phyloP scores from a whole-genome alignment of 2,113 vertebrate genomes.

The Atractosteus spatula region DNA sequence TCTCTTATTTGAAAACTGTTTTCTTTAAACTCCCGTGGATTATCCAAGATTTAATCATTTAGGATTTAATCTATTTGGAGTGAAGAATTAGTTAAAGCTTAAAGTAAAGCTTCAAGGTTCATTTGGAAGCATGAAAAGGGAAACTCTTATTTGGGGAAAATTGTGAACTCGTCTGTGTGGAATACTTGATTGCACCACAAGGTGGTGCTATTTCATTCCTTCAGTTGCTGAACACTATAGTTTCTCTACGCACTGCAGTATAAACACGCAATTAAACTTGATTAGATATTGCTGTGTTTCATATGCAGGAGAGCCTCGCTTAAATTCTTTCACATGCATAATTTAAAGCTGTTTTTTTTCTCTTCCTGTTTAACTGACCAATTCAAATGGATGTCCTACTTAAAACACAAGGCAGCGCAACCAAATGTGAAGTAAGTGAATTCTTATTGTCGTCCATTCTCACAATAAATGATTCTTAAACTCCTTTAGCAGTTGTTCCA shows the following conservation, averaged over 20 bases:
- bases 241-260: no score
- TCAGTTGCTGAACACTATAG: no score
- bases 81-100: no score
- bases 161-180: no score
- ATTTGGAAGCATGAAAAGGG: no score
- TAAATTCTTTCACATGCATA: conserved; percentile 21
- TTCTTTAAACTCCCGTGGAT: no score
- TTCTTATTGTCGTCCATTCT: background rate
- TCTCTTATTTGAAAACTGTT: no score
- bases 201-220: conserved; percentile 36
- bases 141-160: no score
- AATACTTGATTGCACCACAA: conserved; percentile 28
- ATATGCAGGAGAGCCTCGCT: background rate
- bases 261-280: no score
- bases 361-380: background rate
- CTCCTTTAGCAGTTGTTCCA: background rate
- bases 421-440: conserved; percentile 22
- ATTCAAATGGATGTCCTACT: background rate
- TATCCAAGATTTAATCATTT: no score
- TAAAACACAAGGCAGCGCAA: background rate
- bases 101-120: no score
- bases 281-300: conserved; percentile 15
- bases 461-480: background rate
- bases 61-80: no score
- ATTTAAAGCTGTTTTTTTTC: background rate